A percentile compares a stretch with the other conserved stretches of the same genome.
Evolutionary conservation across 1,140 invertebrate genomes (phyloP).

Genomic region (Aphelinus certus): DNA sequence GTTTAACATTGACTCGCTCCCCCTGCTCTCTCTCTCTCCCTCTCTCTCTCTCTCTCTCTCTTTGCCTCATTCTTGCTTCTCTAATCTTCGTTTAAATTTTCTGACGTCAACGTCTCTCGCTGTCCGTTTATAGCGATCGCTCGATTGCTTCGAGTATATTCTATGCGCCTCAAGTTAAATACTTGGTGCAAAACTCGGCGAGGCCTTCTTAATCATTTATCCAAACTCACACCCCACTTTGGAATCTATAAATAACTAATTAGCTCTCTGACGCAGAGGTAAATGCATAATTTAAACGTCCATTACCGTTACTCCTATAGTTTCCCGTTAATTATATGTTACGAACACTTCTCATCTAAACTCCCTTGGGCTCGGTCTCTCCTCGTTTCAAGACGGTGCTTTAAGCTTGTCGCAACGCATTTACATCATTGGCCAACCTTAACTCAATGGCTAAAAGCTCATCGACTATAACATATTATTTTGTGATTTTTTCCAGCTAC

Average conservation of each 20-base stretch:
- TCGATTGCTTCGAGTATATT: background rate
- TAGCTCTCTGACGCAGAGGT: slow-evolving; percentile 43
- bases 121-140: background rate
- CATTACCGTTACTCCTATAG: slow-evolving; percentile 48
- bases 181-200: slow-evolving; percentile 50
- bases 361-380: background rate
- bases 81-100: too few species aligned
- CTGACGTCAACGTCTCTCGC: background rate
- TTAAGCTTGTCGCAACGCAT: background rate
- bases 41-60: background rate
- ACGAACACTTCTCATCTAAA: background rate
- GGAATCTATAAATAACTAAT: slow-evolving; percentile 60
- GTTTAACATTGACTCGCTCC: slow-evolving; percentile 31
- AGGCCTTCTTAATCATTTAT: slow-evolving; percentile 56
- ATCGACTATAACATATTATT: too few species aligned
- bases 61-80: background rate
- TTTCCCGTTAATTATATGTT: slow-evolving; percentile 12
- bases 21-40: background rate
- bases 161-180: slow-evolving; percentile 54
- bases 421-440: slow-evolving; percentile 11
- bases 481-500: too few species aligned
- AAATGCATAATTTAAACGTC: slow-evolving; percentile 59
- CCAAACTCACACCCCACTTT: slow-evolving; percentile 51
- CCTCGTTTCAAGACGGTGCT: background rate
- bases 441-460: too few species aligned